phyloP scores from a whole-genome alignment of 2,797 vertebrate genomes.

The Geotrypetes seraphini region DNA sequence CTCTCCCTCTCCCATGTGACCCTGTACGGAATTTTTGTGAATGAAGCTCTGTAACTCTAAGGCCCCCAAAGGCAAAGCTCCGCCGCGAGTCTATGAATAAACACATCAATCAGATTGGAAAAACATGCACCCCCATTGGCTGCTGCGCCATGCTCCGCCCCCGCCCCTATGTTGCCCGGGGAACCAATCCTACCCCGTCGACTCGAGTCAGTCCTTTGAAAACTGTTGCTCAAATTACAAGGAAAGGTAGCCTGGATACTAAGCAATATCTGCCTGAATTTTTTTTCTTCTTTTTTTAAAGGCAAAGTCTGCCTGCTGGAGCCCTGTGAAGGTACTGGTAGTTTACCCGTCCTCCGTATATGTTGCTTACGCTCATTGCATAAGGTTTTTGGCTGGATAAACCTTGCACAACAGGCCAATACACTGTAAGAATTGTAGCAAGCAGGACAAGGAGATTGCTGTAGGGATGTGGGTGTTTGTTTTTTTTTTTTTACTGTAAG shows the following conservation, averaged over 20 bases:
- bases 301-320: neutral
- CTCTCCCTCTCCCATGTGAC: conserved; percentile 30
- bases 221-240: conserved; percentile 16
- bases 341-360: too few species aligned
- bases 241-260: conserved; percentile 3
- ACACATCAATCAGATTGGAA: conserved; percentile 32
- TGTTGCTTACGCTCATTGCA: too few species aligned
- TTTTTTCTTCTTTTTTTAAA: too few species aligned
- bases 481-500: too few species aligned
- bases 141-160: conserved; percentile 42
- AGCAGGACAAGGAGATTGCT: too few species aligned
- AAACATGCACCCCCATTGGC: conserved; percentile 33
- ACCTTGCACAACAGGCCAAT: too few species aligned
- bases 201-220: conserved; percentile 8
- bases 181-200: conserved; percentile 16
- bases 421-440: too few species aligned
- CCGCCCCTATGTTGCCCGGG: conserved; percentile 43
- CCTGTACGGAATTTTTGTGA: conserved; percentile 42
- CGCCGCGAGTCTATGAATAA: conserved; percentile 25
- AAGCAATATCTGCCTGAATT: conserved; percentile 4
- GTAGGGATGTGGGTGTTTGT: too few species aligned
- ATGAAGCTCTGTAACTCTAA: conserved; percentile 27
- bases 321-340: neutral
- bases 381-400: too few species aligned
- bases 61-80: conserved; percentile 14